These are phyloP conservation scores for Plectrocnemia conspersa DNA, from an alignment of 1,140 invertebrate species.

Conservation along the genomic window DNA sequence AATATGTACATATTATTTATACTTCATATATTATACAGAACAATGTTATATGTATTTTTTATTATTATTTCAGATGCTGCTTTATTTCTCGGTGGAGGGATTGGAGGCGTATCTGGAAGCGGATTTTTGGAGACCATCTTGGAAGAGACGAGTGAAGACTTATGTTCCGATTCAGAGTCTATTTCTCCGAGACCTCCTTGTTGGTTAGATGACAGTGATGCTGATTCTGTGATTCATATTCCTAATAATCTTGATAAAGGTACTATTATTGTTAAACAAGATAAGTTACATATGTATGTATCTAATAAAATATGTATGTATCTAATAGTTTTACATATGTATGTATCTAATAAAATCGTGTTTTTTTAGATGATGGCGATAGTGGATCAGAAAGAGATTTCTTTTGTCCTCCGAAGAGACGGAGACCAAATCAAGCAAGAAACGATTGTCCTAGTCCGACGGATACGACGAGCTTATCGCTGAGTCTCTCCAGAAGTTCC, in stretches of 20 bases:
- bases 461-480: constrained; percentile 47
- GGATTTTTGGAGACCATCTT: constrained; percentile 67
- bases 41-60: no score
- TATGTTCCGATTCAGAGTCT: constrained; percentile 58
- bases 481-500: constrained; percentile 62
- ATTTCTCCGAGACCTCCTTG: constrained; percentile 37
- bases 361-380: constrained; percentile 47
- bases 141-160: constrained; percentile 72
- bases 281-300: constrained; percentile 1
- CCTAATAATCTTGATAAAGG: constrained; percentile 23
- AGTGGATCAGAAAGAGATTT: constrained; percentile 69
- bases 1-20: no score
- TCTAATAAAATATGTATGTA: not conserved
- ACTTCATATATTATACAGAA: no score
- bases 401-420: constrained; percentile 72
- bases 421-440: constrained; percentile 52
- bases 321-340: not conserved
- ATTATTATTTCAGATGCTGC: constrained; percentile 27
- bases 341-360: not conserved
- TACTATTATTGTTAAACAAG: constrained; percentile 3
- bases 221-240: constrained; percentile 50
- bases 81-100: constrained; percentile 24
- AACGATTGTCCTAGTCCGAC: constrained; percentile 42
- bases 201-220: constrained; percentile 51
- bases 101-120: constrained; percentile 46